Conservation (phyloP, 1,140 invertebrate species). For the Hermatobates lingyangjiaoensis region DNA sequence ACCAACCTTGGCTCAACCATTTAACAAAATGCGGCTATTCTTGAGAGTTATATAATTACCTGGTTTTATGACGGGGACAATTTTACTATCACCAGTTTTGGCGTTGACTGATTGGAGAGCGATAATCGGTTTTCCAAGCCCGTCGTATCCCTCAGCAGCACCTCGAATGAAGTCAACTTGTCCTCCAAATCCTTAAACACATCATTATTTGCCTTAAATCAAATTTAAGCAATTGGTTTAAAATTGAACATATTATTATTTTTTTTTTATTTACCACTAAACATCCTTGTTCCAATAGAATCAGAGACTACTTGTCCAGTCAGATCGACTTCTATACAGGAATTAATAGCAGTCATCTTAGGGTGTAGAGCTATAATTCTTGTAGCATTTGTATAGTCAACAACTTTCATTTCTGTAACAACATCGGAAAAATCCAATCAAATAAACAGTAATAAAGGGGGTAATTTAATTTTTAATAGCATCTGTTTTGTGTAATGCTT, state of each 20-base stretch:
- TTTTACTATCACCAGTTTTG: constrained; percentile 67
- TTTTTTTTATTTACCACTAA: constrained; percentile 44
- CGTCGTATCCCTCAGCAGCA: constrained; percentile 74
- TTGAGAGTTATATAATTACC: constrained; percentile 31
- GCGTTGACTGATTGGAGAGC: constrained; percentile 72
- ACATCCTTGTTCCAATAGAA: constrained; percentile 82
- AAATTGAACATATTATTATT: background rate
- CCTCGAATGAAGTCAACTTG: constrained; percentile 83
- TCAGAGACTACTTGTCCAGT: constrained; percentile 84
- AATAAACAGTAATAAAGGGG: too few relatives aligned
- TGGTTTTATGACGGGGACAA: constrained; percentile 60
- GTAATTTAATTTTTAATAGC: too few relatives aligned
- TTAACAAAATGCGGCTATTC: too few relatives aligned
- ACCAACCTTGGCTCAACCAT: too few relatives aligned
- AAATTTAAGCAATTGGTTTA: background rate
- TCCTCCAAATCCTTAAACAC: constrained; percentile 28
- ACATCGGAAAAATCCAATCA: too few relatives aligned
- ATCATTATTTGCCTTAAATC: background rate
- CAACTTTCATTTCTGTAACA: constrained; percentile 61
- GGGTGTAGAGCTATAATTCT: constrained; percentile 64
- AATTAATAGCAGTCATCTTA: constrained; percentile 88
- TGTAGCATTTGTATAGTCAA: constrained; percentile 71
- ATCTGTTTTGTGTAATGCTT: too few relatives aligned
- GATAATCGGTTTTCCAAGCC: constrained; percentile 80
- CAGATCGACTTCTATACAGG: constrained; percentile 89